Evolutionary conservation across 2,113 vertebrate species (phyloP), one percentile per base, ranked within the genome.

Genomic region (Mobula hypostoma): DNA sequence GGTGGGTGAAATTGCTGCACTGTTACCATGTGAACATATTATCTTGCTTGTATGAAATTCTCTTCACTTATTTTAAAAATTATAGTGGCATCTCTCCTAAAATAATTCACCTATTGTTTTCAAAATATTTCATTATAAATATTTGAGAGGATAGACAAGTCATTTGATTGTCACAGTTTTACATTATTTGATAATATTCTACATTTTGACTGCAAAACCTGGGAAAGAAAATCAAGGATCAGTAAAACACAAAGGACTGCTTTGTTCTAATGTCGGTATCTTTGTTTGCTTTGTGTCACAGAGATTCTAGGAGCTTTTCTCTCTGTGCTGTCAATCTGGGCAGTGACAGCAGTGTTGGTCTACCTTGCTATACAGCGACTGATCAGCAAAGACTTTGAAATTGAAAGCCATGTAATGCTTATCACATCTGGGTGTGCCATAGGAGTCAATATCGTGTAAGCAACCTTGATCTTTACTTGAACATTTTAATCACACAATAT

Each of bases 271-370:
- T 83, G 2, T 56, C 21, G 72, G 29, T 90, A 2, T 19, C 32
- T 85, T 29, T 48, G 0, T 83, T 63, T 40, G 36, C 76, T 95
- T 94, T 4, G 95, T 74, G 79, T 74, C 56, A 14, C 94, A 99
- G 98, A 99, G 96, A 99, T 97, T 2, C 96, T 99, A 91, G 98
- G 99, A 1, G 98, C 98, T 0, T 94, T 99, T 95, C 96, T 98
- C 94, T 99, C 99, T 0, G 98, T 98, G 94, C 95, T 99, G 77
- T 99, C 99, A 94, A 99, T 99, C 96, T 99, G 99, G 99, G 97
- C 98, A 0, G 98, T 99, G 85, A 99, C 98, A 0, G 98, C 97
- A 0, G 97, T 96, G 58, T 97, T 99, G 5, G 97, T 99, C 79
- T 99, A 99, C 94, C 97, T 99, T 95, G 99, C 98, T 5, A 97